Conservation (phyloP, 2,888 invertebrate species). For the Drymonia ruficornis region DNA sequence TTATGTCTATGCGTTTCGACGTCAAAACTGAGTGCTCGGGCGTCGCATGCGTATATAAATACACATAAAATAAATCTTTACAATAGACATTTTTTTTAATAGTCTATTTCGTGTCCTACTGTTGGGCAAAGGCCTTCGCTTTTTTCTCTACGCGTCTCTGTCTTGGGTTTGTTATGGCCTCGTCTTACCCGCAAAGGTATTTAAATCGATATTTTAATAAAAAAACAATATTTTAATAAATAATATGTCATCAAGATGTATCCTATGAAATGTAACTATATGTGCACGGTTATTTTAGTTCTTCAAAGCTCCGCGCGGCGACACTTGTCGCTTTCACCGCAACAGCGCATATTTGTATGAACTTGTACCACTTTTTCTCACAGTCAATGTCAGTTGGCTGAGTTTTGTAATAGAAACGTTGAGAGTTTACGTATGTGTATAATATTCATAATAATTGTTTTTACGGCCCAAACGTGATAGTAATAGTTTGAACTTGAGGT, state of each 20-base stretch:
- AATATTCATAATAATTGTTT: slow-evolving; percentile 5
- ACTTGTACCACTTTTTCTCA: slow-evolving; percentile 56
- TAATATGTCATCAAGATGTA: background rate
- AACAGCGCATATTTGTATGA: slow-evolving; percentile 39
- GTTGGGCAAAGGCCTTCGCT: too few relatives aligned
- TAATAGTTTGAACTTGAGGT: background rate
- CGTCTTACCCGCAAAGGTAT: too few relatives aligned
- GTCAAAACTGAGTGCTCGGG: too few relatives aligned
- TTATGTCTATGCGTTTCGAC: too few relatives aligned
- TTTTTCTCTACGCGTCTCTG: too few relatives aligned
- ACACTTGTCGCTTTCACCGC: slow-evolving; percentile 49
- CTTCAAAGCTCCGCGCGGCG: slow-evolving; percentile 40
- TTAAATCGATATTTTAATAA: too few relatives aligned
- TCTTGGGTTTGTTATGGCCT: too few relatives aligned
- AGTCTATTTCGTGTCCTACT: too few relatives aligned
- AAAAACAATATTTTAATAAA: too few relatives aligned
- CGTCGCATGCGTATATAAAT: too few relatives aligned
- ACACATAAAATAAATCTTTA: too few relatives aligned
- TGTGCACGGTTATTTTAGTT: slow-evolving; percentile 33
- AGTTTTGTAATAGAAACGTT: slow-evolving; percentile 39
- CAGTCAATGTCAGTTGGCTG: slow-evolving; percentile 54
- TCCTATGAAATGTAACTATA: slow-evolving; percentile 13
- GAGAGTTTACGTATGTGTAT: slow-evolving; percentile 2
- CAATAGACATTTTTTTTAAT: too few relatives aligned
- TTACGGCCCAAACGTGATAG: background rate